Evolutionary conservation across 2,888 invertebrate species (phyloP), one percentile per base, ranked within the genome.

Genomic region (Synanthedon tipuliformis): DNA sequence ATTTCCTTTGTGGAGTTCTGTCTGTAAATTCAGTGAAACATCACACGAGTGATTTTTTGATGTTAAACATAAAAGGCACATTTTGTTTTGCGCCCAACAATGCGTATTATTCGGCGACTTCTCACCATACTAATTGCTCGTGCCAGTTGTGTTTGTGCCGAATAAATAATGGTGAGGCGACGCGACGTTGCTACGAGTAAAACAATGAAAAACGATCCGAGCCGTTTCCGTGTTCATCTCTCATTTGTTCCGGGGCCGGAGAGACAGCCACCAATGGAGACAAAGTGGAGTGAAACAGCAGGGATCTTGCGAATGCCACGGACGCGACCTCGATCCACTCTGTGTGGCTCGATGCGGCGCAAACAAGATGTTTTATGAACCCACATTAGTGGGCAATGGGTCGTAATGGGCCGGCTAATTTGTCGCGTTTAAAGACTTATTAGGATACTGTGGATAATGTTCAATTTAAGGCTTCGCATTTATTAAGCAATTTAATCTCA

Each of bases 331-430:
- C 65, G 68, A 63, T 65, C 65, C 68, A 63, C 77, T 71, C 78
- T 82, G 1, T 82, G 78, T 81, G 66, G 34, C 69, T 68, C 69
- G 71, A 76, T 71, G 68, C 66, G 67, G 61, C 66, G 74, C 78
- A 80, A 82, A 83, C 80, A 81, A 78, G 75, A 78, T 81, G 78
- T 81, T 84, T 81, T 82, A 83, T 80, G 76, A 74, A 70, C 68
- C 67, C 68, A 71, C 80, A 83, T 85, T 81, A 79, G 64, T 66
- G 61, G 66, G 64, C 75, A 75, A 75, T 71, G 76, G 73, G 75
- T 77, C 73, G 79, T 77, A 80, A 79, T 77, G 76, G 71, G 70
- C 66, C 63, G 59, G 73, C 34, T 71, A 72, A 76, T 75, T 76
- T 73, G 70, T 71, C 69, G 70, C 68, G 68, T 73, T 75, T 34